Evolutionary conservation across 2,113 vertebrate genomes (phyloP).

Genomic region (Mionectes macconnelli): DNA sequence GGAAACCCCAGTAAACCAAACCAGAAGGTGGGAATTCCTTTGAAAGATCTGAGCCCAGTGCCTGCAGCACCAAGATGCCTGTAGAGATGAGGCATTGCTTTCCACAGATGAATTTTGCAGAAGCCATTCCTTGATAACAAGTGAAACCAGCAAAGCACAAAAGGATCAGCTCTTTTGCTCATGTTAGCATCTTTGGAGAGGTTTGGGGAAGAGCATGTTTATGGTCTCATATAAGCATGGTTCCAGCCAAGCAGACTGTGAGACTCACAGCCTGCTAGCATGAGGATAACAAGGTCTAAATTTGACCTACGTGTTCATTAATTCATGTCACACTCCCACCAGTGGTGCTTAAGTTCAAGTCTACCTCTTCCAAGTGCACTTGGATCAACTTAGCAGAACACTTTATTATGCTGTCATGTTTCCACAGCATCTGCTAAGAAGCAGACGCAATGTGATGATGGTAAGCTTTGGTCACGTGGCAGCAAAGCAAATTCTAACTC

Average conservation of each 20-base stretch:
- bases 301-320: not conserved
- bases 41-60: not conserved
- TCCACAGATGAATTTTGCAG: not conserved
- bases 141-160: not conserved
- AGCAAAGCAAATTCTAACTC: not conserved
- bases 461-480: not conserved
- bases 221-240: not conserved
- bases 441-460: not conserved
- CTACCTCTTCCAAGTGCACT: not conserved
- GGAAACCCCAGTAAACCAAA: not conserved
- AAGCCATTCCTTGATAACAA: not conserved
- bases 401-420: not conserved
- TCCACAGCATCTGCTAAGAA: constrained; percentile 17
- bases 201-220: not conserved
- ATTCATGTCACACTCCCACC: not conserved
- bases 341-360: not conserved
- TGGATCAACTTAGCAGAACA: not conserved
- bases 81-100: not conserved
- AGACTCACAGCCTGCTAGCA: not conserved
- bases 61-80: not conserved
- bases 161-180: not conserved
- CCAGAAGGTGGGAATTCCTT: not conserved
- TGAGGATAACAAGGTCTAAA: not conserved
- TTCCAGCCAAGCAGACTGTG: not conserved
- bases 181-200: not conserved